Evolutionary conservation across 2,113 vertebrate genomes (phyloP), one percentile per base, ranked within the genome.

Genomic region (Ursus arctos): DNA sequence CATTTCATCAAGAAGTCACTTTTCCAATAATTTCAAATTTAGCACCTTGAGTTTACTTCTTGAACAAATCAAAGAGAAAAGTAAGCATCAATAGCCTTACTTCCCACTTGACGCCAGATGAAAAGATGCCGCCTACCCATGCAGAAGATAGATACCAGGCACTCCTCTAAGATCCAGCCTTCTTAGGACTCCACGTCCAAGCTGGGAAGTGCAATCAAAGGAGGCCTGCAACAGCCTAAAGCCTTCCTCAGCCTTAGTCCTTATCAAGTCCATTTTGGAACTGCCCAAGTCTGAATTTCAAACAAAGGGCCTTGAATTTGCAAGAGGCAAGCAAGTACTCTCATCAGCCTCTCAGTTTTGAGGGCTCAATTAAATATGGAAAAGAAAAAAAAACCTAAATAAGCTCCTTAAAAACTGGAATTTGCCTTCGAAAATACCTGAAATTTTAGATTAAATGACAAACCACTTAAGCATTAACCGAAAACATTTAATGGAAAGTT

Each of bases 391-490:
- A 2, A n/a, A 49, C 51, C 31, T 63, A 71, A 93, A 26, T 24
- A 67, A 82, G 7, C 16, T 81, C 53, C 36, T 91, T 94, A 59
- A 92, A 96, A 94, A 85, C 79, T 49, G 15, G 19, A 33, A 83
- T n/a, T 22, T 40, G 80, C 74, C 63, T 71, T 95, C 80, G 80
- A 77, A 91, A 24, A 55, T 77, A 79, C 33, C 69, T 69, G 72
- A 90, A 92, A 93, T 65, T 88, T 81, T 71, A 61, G 22, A 88
- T 76, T 61, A 67, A 84, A 95, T 57, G 36, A 87, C 83, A 95
- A 16, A 49, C 59, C 16, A 19, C 7, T 43, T 65, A 57, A 51
- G 26, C 22, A 91, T 15, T 28, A 90, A 82, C 47, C 55, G 79
- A 74, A 95, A 91, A 63, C 51, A 93, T 33, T 63, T 19, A 80